A percentile compares a stretch with the other conserved stretches of the same genome.
phyloP scores from a whole-genome alignment of 2,888 invertebrate genomes.

The Lacanobia wlatinum region DNA sequence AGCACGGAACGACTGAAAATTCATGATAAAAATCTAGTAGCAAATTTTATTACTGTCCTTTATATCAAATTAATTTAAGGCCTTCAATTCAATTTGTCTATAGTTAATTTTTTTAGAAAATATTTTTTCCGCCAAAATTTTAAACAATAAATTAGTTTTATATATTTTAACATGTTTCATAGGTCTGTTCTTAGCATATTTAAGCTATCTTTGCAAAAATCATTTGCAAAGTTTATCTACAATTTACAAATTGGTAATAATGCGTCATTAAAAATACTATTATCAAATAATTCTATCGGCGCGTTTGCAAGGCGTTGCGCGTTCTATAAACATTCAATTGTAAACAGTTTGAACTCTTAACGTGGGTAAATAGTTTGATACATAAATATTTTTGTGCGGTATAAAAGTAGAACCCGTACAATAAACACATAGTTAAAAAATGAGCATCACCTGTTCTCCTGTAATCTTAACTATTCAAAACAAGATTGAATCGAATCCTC shows the following conservation, averaged over 20 bases:
- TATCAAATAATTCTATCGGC: slow-evolving; percentile 60
- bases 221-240: slow-evolving; percentile 23
- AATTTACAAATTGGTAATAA: slow-evolving; percentile 33
- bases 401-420: slow-evolving; percentile 65
- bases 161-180: not conserved
- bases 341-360: slow-evolving; percentile 61
- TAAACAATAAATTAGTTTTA: not conserved
- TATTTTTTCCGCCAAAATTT: not conserved
- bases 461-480: slow-evolving; percentile 35
- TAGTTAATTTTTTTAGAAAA: not conserved
- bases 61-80: not conserved
- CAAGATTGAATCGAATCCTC: slow-evolving; percentile 12
- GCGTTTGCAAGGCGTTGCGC: slow-evolving; percentile 55
- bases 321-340: slow-evolving; percentile 63
- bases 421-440: slow-evolving; percentile 64
- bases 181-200: not conserved
- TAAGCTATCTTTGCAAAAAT: slow-evolving; percentile 2
- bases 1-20: slow-evolving; percentile 28
- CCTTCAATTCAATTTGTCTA: not conserved
- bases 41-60: not conserved
- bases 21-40: not conserved
- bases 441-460: slow-evolving; percentile 52
- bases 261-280: slow-evolving; percentile 53
- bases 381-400: slow-evolving; percentile 65
- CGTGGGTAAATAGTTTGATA: slow-evolving; percentile 54